These are phyloP conservation scores for Troides aeacus DNA, from an alignment of 2,888 invertebrate genomes.

Conservation along the genomic window DNA sequence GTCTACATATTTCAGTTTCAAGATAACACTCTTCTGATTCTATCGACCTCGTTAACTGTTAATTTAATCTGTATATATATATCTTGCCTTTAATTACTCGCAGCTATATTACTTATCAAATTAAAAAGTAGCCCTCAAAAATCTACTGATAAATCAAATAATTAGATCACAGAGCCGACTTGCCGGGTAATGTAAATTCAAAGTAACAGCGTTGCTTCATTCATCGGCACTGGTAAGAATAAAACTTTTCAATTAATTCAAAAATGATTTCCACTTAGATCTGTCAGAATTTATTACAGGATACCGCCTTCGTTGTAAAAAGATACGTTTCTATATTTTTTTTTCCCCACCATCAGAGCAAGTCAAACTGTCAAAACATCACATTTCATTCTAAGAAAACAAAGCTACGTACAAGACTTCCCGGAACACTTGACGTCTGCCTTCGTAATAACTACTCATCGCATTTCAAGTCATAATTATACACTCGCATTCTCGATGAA, in stretches of 20 bases:
- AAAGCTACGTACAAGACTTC: constrained; percentile 42
- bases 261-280: not conserved
- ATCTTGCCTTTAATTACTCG: not conserved
- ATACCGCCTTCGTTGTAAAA: not conserved
- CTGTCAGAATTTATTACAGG: not conserved
- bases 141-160: not conserved
- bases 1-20: constrained; percentile 12
- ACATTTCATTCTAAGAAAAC: constrained; percentile 49
- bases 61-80: not conserved
- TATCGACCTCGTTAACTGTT: constrained; percentile 4
- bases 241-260: not conserved
- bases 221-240: not conserved
- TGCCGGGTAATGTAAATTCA: not conserved
- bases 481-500: constrained; percentile 20
- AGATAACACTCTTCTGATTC: constrained; percentile 8
- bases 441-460: constrained; percentile 47
- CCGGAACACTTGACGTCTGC: constrained; percentile 41
- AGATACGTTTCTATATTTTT: constrained; percentile 24
- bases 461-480: constrained; percentile 41
- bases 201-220: not conserved
- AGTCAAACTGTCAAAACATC: constrained; percentile 48
- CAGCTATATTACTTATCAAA: too few species aligned
- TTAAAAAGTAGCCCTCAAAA: not conserved
- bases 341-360: constrained; percentile 34
- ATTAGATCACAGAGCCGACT: not conserved